phyloP scores from a whole-genome alignment of 2,888 invertebrate genomes.

The Microplitis deprimator region DNA sequence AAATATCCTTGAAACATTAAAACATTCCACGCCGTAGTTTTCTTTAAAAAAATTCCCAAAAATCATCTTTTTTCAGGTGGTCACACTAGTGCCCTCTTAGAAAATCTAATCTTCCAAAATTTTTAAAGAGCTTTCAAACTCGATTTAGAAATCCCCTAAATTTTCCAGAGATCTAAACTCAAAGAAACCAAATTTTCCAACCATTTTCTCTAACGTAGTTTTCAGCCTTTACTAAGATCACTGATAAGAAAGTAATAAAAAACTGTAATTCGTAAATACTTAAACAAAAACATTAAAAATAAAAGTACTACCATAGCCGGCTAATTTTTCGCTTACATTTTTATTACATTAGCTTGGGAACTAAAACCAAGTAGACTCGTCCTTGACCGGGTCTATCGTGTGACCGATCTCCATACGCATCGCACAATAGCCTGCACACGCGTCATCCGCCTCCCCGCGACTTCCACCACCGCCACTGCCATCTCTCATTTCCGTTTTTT shows the following conservation, averaged over 20 bases:
- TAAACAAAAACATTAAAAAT: background rate
- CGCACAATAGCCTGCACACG: slow-evolving; percentile 60
- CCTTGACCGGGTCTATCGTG: slow-evolving; percentile 71
- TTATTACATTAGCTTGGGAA: slow-evolving; percentile 60
- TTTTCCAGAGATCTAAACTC: too few relatives aligned
- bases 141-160: too few relatives aligned
- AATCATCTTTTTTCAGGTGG: background rate
- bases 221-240: too few relatives aligned
- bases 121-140: too few relatives aligned
- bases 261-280: too few relatives aligned
- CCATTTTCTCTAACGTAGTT: too few relatives aligned
- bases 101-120: too few relatives aligned
- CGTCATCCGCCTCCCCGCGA: slow-evolving; percentile 26
- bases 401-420: slow-evolving; percentile 68
- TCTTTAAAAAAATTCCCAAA: background rate
- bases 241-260: too few relatives aligned
- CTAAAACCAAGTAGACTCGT: slow-evolving; percentile 63
- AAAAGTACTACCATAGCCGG: background rate
- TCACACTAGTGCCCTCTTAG: too few relatives aligned
- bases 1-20: too few relatives aligned
- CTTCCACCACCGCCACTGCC: slow-evolving; percentile 35
- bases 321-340: background rate
- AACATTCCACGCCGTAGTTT: too few relatives aligned
- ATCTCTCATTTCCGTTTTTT: slow-evolving; percentile 52
- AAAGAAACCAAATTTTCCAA: too few relatives aligned